Evolutionary conservation across 2,797 vertebrate species (phyloP), one percentile per base, ranked within the genome.

Genomic region (Diglossa cyanea): DNA sequence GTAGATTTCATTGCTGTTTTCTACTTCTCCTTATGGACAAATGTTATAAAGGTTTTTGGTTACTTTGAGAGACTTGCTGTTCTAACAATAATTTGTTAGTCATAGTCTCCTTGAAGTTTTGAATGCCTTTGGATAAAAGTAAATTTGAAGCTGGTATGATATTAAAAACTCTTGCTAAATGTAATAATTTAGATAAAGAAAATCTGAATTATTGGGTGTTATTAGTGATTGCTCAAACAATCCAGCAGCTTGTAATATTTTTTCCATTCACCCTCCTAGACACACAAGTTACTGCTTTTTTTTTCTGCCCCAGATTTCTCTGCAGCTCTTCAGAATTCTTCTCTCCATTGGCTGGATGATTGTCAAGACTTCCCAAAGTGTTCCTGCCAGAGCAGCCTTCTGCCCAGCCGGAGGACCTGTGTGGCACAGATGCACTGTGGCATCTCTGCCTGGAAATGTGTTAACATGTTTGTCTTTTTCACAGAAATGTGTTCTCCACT

Each of bases 31-130:
- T 92, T 87, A 75, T 86, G 47, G 50, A 66, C 0, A 0, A 62
- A 75, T 17, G 8, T 44, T 81, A 57, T 50, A 50, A 91, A 84
- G 33, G 23, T 10, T 62, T 92, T 78, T 47, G 15, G 19, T 88
- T 78, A 28, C 50, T 95, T 79, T 79, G 72, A 70, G 44, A 78
- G 23, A 37, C 18, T 93, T 60, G 23, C 25, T 93, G 26, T 86
- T 84, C 45, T 90, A 79, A 93, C 70, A 88, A 18, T 62, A 85
- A 81, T 88, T 86, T 88, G 11, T 70, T 86, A 90, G 48, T 70
- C 44, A 40, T 23, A 31, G 66, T 94, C 33, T 78, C 76, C 55
- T 73, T 76, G n/a, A 95, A 82, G 62, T 72, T 86, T 80, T 72
- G 35, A 72, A 75, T 58, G 31, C 33, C 63, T 87, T 82, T 66